Evolutionary conservation across 2,113 vertebrate genomes (phyloP).

Genomic region (Rhynchomys soricoides): DNA sequence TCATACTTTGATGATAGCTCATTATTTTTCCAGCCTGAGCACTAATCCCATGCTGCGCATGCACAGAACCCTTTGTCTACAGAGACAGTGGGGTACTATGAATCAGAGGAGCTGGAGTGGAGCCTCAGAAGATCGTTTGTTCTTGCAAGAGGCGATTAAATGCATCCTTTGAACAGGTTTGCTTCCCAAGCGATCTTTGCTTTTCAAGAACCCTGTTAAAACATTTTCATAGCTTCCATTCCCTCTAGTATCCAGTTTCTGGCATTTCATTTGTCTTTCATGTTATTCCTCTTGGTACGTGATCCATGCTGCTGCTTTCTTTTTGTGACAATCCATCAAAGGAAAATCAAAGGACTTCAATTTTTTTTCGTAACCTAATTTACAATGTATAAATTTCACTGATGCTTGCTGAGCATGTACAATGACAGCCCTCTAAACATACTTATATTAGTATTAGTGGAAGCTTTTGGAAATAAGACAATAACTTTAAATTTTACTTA

Average conservation of each 20-base stretch:
- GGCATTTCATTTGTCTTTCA: constrained; percentile 77
- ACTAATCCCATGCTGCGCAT: constrained; percentile 32
- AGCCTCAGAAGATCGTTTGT: constrained; percentile 63
- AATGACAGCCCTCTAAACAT: background rate
- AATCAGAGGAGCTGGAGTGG: constrained; percentile 52
- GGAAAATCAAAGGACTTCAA: constrained; percentile 71
- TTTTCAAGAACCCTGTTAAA: constrained; percentile 72
- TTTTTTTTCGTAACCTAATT: constrained; percentile 70
- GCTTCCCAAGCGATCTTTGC: constrained; percentile 66
- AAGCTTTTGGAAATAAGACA: constrained; percentile 48
- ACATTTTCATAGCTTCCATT: constrained; percentile 72
- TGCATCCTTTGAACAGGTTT: constrained; percentile 75
- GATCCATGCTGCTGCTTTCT: constrained; percentile 60
- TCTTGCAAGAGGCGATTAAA: constrained; percentile 67
- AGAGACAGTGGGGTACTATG: constrained; percentile 57
- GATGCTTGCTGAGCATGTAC: background rate
- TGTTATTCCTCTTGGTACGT: constrained; percentile 66
- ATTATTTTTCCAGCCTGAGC: background rate
- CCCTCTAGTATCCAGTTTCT: constrained; percentile 65
- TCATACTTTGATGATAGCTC: background rate
- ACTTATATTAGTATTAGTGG: background rate
- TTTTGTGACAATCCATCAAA: constrained; percentile 62
- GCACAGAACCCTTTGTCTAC: constrained; percentile 55
- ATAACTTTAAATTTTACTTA: background rate
- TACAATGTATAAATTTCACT: constrained; percentile 51